Percentiles rank a stretch among this genome's conserved stretches.
Evolutionary conservation across 2,113 vertebrate genomes (phyloP).

Genomic region (Lanius ludovicianus): DNA sequence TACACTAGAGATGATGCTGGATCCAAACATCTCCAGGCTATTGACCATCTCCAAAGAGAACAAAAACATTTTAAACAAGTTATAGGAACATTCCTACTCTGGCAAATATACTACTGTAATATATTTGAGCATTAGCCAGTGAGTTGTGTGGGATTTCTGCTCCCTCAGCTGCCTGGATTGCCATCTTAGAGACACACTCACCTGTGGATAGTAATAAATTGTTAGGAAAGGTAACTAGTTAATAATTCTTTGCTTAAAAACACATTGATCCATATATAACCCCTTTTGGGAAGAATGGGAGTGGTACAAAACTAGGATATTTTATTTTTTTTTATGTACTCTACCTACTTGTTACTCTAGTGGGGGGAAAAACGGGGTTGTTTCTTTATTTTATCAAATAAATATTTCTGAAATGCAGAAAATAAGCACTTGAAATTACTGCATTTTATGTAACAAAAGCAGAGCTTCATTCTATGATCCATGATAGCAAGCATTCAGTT

Average conservation of each 20-base stretch:
- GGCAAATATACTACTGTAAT: neutral
- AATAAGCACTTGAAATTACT: neutral
- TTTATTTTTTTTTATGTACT: neutral
- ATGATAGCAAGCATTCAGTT: neutral
- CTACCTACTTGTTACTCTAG: neutral
- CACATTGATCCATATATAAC: neutral
- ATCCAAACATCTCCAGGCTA: neutral
- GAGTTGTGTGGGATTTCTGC: neutral
- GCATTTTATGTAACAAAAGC: neutral
- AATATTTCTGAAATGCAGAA: neutral
- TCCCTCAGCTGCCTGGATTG: neutral
- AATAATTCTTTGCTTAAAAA: neutral
- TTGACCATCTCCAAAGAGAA: neutral
- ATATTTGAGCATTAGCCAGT: neutral
- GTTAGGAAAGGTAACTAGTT: neutral
- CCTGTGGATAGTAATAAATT: neutral
- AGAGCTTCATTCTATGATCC: neutral
- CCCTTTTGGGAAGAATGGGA: neutral
- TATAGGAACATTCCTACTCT: neutral
- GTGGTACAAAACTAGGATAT: neutral
- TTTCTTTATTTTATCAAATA: neutral
- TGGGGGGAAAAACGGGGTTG: accelerated
- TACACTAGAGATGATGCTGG: neutral
- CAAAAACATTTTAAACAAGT: neutral
- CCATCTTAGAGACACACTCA: neutral